These are phyloP conservation scores for Vanacampus margaritifer DNA, from an alignment of 2,113 vertebrate genomes.

Conservation along the genomic window DNA sequence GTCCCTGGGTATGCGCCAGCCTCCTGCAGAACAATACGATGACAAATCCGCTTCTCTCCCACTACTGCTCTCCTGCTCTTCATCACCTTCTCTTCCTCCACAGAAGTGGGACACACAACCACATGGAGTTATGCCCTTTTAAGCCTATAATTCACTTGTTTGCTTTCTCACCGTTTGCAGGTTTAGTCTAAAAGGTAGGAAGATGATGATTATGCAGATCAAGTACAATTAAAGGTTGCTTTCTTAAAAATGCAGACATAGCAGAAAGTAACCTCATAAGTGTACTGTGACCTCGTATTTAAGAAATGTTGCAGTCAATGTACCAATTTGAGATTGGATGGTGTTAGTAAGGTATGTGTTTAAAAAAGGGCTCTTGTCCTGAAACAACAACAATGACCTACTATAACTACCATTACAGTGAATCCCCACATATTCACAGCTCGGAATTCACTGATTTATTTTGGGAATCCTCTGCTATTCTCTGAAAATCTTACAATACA, in stretches of 20 bases:
- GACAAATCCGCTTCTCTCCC: conserved; percentile 33
- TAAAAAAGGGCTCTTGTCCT: background rate
- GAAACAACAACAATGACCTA: background rate
- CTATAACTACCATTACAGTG: too few species aligned
- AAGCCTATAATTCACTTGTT: conserved; percentile 47
- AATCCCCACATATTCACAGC: too few species aligned
- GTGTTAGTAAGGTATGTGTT: too few species aligned
- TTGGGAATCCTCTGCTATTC: background rate
- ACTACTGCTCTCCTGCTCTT: conserved; percentile 5
- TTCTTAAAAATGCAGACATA: conserved; percentile 27
- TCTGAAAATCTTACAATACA: background rate
- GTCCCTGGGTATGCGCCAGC: conserved; percentile 16
- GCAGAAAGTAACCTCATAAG: conserved; percentile 11
- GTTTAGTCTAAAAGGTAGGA: conserved; percentile 37
- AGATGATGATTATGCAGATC: conserved; percentile 26
- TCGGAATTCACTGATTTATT: background rate
- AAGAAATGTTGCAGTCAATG: too few species aligned
- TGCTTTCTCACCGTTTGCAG: conserved; percentile 32
- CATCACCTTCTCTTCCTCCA: conserved; percentile 16
- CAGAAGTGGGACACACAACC: conserved; percentile 39
- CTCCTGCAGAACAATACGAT: conserved; percentile 38
- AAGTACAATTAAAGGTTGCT: conserved; percentile 22
- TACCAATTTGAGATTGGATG: too few species aligned
- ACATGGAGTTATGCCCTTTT: conserved; percentile 33
- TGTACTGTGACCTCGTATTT: background rate